Evolutionary conservation across 2,113 vertebrate genomes (phyloP), one percentile per base, ranked within the genome.

Genomic region (Sebastes schlegelii): DNA sequence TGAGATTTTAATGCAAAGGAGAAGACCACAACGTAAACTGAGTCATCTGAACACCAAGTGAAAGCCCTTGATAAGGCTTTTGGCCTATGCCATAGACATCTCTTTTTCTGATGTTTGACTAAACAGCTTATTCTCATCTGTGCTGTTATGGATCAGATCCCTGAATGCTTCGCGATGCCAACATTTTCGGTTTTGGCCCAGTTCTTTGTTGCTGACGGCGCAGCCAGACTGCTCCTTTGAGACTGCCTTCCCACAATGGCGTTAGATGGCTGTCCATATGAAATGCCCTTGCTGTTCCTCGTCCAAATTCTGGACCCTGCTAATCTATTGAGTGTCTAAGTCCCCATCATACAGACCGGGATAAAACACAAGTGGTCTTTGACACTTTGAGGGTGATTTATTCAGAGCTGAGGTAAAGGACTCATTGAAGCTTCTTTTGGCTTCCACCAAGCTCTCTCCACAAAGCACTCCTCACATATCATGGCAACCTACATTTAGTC

Each of bases 401-500:
- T 90, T 87, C 87, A 67, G 63, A 80, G 79, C 81, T 74, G 71
- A 88, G 80, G 86, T 88, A 89, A 90, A 90, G 81, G 79, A 86
- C 84, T 88, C 86, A 86, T 78, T 91, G 88, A 90, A 82, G 87
- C 83, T 86, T 80, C 67, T 73, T 90, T 82, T 89, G 86, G 88
- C 88, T 86, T 34, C 83, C 77, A 86, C 69, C 79, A 62, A 80
- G 79, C 81, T 85, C 84, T 86, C 74, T 86, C 75, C 66, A 90
- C 91, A 91, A 87, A 92, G 87, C 89, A 74, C 91, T 82, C 87
- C 85, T 86, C 90, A 89, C 88, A 91, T 86, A 85, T 91, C 84
- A 88, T 82, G 79, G 91, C 87, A 93, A 78, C 85, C 89, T 91
- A 91, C 87, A 93, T 93, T 91, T 90, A 86, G 80, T 86, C 61